phyloP scores from a whole-genome alignment of 2,797 vertebrate genomes.

The Sebastes trivittatus region DNA sequence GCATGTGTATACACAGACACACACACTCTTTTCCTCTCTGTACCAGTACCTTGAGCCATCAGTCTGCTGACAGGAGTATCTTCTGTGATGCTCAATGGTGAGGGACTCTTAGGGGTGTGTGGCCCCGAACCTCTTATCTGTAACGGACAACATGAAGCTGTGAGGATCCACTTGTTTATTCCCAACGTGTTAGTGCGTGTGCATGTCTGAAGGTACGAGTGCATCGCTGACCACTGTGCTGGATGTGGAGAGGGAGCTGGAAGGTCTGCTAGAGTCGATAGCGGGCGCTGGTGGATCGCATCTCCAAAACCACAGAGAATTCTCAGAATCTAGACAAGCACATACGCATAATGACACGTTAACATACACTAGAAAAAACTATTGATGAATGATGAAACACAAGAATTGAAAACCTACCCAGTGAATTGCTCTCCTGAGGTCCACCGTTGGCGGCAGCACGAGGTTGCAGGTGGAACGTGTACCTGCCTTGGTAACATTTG shows the following conservation, averaged over 20 bases:
- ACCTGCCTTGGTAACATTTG: slow-evolving; percentile 85
- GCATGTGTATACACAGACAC: background rate
- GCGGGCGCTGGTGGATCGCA: slow-evolving; percentile 56
- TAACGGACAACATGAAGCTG: slow-evolving; percentile 37
- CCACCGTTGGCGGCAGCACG: background rate
- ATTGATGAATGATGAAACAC: background rate
- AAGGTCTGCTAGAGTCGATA: slow-evolving; percentile 76
- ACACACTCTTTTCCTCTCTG: background rate
- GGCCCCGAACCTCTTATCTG: slow-evolving; percentile 80
- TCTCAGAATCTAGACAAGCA: slow-evolving; percentile 83
- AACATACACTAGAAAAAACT: background rate
- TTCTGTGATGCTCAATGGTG: slow-evolving; percentile 59
- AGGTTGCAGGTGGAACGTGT: slow-evolving; percentile 79
- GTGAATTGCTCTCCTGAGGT: slow-evolving; percentile 27
- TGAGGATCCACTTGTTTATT: slow-evolving; percentile 21
- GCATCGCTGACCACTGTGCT: slow-evolving; percentile 88
- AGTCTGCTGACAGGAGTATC: slow-evolving; percentile 83
- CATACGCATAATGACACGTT: background rate
- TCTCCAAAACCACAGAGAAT: slow-evolving; percentile 88
- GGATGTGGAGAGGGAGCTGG: slow-evolving; percentile 90
- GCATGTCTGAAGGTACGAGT: background rate
- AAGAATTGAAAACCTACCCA: slow-evolving; percentile 39
- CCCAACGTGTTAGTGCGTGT: background rate
- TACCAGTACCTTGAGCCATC: slow-evolving; percentile 86
- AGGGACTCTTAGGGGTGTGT: slow-evolving; percentile 58